Evolutionary conservation across 2,888 invertebrate species (phyloP).

Genomic region (Ptychoptera albimana): DNA sequence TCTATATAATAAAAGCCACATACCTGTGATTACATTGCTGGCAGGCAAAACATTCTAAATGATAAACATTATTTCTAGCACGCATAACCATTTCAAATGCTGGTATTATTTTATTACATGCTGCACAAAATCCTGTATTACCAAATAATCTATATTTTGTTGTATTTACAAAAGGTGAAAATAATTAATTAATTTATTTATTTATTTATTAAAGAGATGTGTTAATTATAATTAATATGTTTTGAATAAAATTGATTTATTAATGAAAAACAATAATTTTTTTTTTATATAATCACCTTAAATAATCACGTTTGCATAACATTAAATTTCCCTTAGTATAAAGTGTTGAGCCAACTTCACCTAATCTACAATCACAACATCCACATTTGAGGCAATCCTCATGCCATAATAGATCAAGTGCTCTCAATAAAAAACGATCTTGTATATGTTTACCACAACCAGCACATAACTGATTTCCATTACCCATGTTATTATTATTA

Average conservation of each 20-base stretch:
- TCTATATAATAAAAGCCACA: conserved; percentile 19
- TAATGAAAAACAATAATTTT: too few species aligned
- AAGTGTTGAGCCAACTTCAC: conserved; percentile 89
- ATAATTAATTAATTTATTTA: neutral
- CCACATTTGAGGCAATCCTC: conserved; percentile 96
- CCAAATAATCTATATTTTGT: conserved; percentile 77
- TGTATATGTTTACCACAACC: conserved; percentile 90
- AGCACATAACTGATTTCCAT: conserved; percentile 61
- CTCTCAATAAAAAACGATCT: conserved; percentile 79
- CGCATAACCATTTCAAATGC: conserved; percentile 99
- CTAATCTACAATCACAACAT: conserved; percentile 91
- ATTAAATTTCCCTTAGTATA: conserved; percentile 92
- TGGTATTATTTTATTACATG: conserved; percentile 94
- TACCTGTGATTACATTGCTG: conserved; percentile 98
- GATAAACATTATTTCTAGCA: conserved; percentile 91
- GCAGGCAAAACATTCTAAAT: conserved; percentile 95
- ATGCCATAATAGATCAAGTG: conserved; percentile 90
- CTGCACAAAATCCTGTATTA: conserved; percentile 90
- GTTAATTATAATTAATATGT: neutral
- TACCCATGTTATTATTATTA: neutral
- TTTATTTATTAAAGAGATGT: too few species aligned
- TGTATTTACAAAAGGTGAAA: too few species aligned
- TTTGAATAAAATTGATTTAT: neutral
- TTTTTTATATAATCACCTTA: conserved; percentile 47
- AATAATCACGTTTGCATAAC: conserved; percentile 89